Conservation (phyloP, 1,140 invertebrate species). For the Ctenoplectra terminalis region DNA sequence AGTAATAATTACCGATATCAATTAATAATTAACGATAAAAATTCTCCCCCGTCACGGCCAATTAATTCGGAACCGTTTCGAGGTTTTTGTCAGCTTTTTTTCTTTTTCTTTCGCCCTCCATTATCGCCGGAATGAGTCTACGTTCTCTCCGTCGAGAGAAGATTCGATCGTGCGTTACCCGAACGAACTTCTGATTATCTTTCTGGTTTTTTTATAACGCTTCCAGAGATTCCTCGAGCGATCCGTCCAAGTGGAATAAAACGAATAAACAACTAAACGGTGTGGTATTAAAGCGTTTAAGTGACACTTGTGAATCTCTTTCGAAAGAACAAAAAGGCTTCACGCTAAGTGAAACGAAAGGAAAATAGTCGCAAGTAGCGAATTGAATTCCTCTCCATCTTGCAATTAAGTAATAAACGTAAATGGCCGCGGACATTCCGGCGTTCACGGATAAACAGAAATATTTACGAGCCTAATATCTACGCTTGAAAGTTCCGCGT, state of each 20-base stretch:
- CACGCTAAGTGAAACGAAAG: not conserved
- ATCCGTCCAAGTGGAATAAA: no score
- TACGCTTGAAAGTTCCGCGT: not conserved
- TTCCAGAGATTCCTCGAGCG: no score
- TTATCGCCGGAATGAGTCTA: not conserved
- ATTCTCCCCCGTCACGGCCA: conserved; percentile 48
- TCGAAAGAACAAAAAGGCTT: not conserved
- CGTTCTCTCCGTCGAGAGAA: not conserved
- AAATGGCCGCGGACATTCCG: not conserved
- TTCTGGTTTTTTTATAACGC: no score
- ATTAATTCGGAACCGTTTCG: conserved; percentile 43
- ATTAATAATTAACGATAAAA: no score
- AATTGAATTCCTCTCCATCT: not conserved
- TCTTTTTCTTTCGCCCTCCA: not conserved
- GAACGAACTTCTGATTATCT: not conserved
- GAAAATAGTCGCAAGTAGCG: not conserved
- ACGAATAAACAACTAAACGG: no score
- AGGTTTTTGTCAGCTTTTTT: not conserved
- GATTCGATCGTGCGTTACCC: no score
- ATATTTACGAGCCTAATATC: not conserved
- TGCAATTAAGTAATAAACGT: conserved; percentile 34
- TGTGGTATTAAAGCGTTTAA: no score
- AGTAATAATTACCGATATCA: conserved; percentile 61
- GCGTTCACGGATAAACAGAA: not conserved
- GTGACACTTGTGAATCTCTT: no score